phyloP scores from a whole-genome alignment of 2,888 invertebrate genomes.

The Tigriopus californicus region DNA sequence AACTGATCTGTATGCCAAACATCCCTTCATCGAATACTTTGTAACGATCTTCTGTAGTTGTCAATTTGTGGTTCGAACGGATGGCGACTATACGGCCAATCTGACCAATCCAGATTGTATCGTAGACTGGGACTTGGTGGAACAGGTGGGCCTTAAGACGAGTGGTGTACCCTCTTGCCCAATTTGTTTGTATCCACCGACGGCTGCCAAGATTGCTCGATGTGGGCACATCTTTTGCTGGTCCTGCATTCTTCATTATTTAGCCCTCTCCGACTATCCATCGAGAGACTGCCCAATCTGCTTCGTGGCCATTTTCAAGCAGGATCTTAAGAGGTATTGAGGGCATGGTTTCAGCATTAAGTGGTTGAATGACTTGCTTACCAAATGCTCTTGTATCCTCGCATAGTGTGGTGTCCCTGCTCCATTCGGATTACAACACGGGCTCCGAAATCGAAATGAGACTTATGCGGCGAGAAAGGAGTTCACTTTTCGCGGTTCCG shows the following conservation, averaged over 20 bases:
- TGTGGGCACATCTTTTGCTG: slow-evolving; percentile 94
- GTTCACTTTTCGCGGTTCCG: slow-evolving; percentile 38
- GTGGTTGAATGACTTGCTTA: neutral
- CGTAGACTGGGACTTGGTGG: slow-evolving; percentile 76
- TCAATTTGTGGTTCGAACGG: slow-evolving; percentile 76
- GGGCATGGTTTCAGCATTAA: neutral
- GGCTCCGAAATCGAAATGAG: slow-evolving; percentile 55
- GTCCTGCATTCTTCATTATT: slow-evolving; percentile 82
- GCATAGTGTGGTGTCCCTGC: slow-evolving; percentile 11
- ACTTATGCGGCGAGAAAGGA: slow-evolving; percentile 63
- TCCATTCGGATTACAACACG: slow-evolving; percentile 30
- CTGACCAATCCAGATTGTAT: slow-evolving; percentile 65
- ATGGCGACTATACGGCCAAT: slow-evolving; percentile 57
- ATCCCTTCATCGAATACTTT: neutral
- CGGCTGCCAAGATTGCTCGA: slow-evolving; percentile 67
- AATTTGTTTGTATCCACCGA: slow-evolving; percentile 70
- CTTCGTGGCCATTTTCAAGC: slow-evolving; percentile 53
- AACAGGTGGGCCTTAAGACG: slow-evolving; percentile 60
- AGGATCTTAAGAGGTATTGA: slow-evolving; percentile 58
- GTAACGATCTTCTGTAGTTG: slow-evolving; percentile 44
- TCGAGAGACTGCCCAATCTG: slow-evolving; percentile 84
- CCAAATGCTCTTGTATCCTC: slow-evolving; percentile 23
- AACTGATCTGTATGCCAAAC: slow-evolving; percentile 16
- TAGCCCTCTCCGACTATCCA: slow-evolving; percentile 60
- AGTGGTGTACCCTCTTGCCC: slow-evolving; percentile 58